Conservation (phyloP, 2,797 vertebrate species). For the Sphenodon punctatus region DNA sequence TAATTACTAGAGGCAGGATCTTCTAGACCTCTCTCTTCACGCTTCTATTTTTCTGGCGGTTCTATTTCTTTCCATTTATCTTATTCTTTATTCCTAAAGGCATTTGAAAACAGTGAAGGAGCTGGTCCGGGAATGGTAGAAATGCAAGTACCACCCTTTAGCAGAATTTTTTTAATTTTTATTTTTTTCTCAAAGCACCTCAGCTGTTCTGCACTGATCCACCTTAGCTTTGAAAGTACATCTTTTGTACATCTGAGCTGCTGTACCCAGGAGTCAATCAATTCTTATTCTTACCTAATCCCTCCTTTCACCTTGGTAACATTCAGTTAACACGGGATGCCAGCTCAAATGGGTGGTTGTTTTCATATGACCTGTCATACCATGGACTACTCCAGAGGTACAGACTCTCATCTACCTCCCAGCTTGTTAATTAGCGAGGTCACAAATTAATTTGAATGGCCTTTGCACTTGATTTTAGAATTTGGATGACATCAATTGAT, state of each 20-base stretch:
- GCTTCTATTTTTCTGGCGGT: background rate
- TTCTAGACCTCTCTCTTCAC: background rate
- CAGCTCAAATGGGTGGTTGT: background rate
- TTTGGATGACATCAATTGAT: constrained; percentile 6
- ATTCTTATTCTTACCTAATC: background rate
- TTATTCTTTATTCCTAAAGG: background rate
- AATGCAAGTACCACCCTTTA: background rate
- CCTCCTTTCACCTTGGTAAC: background rate
- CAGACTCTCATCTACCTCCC: too few relatives aligned
- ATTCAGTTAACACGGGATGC: background rate
- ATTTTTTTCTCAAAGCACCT: rapidly evolving
- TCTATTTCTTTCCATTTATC: background rate
- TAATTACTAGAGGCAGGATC: background rate
- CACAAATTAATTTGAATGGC: too few relatives aligned
- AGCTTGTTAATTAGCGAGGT: too few relatives aligned
- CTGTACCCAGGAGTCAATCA: background rate
- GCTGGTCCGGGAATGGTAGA: background rate
- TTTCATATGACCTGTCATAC: background rate
- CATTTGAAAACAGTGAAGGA: constrained; percentile 9
- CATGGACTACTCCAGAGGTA: too few relatives aligned
- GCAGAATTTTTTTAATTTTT: background rate
- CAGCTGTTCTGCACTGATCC: background rate
- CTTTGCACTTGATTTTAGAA: background rate
- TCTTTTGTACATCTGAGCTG: background rate
- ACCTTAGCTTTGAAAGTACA: background rate